Base-by-base conservation (phyloP, 1,140 invertebrate species). In the Nephotettix cincticeps region DNA sequence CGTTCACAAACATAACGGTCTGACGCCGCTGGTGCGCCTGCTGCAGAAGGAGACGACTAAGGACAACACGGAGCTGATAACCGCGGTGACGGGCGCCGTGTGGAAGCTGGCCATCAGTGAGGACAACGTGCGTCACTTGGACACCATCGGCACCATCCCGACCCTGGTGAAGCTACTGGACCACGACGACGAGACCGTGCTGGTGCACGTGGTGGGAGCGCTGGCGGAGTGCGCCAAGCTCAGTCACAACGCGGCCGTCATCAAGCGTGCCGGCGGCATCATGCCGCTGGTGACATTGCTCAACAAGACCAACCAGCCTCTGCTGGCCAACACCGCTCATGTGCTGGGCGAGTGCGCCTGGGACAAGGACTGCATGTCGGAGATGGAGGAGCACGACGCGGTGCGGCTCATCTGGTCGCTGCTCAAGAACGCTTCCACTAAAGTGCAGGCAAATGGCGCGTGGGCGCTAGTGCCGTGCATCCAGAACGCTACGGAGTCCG, bases 351-450 rank as follows among this genome's bases (percentile, higher is more conserved):
- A 93, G 77, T 92, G 91, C 72, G 91, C 92, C 3, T 86, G 89
- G 76, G 89, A 91, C 76, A 80, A 83, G 19, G 83, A 83, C 13
- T 91, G 89, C 72, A 92, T 94, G 89, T 80, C 81, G 0, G 85
- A 91, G 56, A 92, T 97, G 47, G 93, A 97, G 73, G 85, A 91
- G 71, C 78, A 95, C 27, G 96, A 98, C 81, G 96, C 94, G 0
- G 92, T 97, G 0, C 83, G 96, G 71, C 82, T 97, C 0, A 86
- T 97, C 63, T 98, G 96, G 96, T 97, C 95, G 0, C 81, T 97
- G 0, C 81, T 98, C 0, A 97, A 97, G 78, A 94, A 96, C 77
- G 86, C 88, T 30, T 89, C 86, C 56, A 89, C 86, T 69, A 88
- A 86, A 72, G 93, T 95, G 0, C 92, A 95, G 80, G 91, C 92